phyloP scores from a whole-genome alignment of 1,140 invertebrate species.

The Formica exsecta region DNA sequence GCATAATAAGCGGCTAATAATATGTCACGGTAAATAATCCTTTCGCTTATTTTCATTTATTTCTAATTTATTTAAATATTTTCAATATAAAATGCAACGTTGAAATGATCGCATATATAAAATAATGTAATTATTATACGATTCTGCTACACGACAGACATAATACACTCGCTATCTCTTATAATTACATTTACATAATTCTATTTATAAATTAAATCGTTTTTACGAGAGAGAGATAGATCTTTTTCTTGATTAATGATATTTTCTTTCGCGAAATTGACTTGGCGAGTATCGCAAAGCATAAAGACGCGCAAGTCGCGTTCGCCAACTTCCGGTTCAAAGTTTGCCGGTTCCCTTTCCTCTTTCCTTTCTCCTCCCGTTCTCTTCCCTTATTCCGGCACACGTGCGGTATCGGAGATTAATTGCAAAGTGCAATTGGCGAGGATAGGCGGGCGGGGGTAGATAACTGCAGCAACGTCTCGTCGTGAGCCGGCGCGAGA shows the following conservation, averaged over 20 bases:
- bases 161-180: neutral
- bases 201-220: constrained; percentile 5
- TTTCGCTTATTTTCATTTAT: neutral
- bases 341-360: constrained; percentile 2
- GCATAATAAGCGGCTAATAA: constrained; percentile 16
- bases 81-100: neutral
- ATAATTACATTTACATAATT: neutral
- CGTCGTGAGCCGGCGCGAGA: constrained; percentile 65
- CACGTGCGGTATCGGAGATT: constrained; percentile 73
- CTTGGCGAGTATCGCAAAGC: neutral
- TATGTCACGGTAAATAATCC: neutral
- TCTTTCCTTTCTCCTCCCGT: no score
- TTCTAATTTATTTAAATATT: neutral
- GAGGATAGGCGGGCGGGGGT: constrained; percentile 53
- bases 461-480: constrained; percentile 73
- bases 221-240: neutral
- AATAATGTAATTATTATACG: neutral
- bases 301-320: constrained; percentile 10
- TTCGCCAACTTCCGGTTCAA: constrained; percentile 44
- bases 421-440: constrained; percentile 73
- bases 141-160: neutral
- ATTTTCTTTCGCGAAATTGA: constrained; percentile 16
- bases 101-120: neutral
- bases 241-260: neutral
- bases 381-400: neutral